Evolutionary conservation across 2,888 invertebrate genomes (phyloP).

Genomic region (Hydroisotoma schaefferi): DNA sequence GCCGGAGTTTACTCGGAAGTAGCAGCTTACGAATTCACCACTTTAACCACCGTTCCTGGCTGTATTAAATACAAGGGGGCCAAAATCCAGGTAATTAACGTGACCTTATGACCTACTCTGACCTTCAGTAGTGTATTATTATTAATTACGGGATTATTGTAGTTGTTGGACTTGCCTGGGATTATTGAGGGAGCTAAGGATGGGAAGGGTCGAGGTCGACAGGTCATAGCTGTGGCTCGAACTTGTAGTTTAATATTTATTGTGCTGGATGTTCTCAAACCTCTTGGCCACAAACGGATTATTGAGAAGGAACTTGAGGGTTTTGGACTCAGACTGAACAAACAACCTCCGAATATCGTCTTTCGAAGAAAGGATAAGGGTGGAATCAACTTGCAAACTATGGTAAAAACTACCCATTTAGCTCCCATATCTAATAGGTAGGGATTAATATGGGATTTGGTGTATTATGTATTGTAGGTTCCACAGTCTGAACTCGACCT

Average conservation of each 20-base stretch:
- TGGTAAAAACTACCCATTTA: constrained; percentile 58
- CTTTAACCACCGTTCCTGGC: constrained; percentile 97
- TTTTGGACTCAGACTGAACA: constrained; percentile 92
- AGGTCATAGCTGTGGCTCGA: constrained; percentile 97
- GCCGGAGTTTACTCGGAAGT: constrained; percentile 99
- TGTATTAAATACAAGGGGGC: constrained; percentile 99
- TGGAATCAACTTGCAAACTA: constrained; percentile 89
- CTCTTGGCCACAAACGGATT: constrained; percentile 90
- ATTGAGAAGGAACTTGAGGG: constrained; percentile 98
- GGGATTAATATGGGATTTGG: background rate
- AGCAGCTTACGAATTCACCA: constrained; percentile 99
- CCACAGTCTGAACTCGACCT: constrained; percentile 70
- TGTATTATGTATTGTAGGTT: constrained; percentile 10
- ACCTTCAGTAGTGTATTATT: constrained; percentile 1
- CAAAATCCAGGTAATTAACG: constrained; percentile 77
- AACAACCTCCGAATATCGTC: constrained; percentile 93
- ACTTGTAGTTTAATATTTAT: constrained; percentile 98
- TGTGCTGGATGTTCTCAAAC: constrained; percentile 95
- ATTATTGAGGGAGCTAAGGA: constrained; percentile 99
- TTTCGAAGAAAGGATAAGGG: constrained; percentile 98
- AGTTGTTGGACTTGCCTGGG: constrained; percentile 97
- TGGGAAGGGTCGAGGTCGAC: constrained; percentile 97
- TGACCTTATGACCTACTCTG: background rate
- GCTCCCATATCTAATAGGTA: background rate
- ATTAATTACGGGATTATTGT: constrained; percentile 42